Conservation (phyloP, 2,888 invertebrate species). For the Trichogramma dendrolimi region DNA sequence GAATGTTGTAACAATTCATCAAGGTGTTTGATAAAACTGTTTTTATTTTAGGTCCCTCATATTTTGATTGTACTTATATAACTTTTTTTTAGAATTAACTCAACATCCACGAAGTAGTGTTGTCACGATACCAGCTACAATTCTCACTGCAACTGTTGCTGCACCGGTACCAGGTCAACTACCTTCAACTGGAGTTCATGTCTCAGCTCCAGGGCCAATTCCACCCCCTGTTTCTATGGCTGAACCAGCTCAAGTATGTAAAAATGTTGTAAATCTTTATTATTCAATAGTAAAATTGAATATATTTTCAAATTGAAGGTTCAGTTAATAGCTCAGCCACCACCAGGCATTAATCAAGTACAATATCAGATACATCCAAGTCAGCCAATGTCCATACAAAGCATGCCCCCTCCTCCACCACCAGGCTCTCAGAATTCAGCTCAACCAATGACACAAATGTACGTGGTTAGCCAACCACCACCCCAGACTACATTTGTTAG, state of each 20-base stretch:
- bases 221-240: slow-evolving; percentile 35
- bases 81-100: slow-evolving; percentile 43
- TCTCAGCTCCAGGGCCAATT: slow-evolving; percentile 49
- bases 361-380: slow-evolving; percentile 50
- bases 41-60: background rate
- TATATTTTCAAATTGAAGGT: slow-evolving; percentile 31
- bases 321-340: slow-evolving; percentile 50
- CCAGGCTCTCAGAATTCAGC: slow-evolving; percentile 46
- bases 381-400: slow-evolving; percentile 47
- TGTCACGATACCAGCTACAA: slow-evolving; percentile 48
- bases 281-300: background rate
- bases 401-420: slow-evolving; percentile 38
- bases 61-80: background rate
- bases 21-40: slow-evolving; percentile 37
- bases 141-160: slow-evolving; percentile 48
- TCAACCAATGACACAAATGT: slow-evolving; percentile 49
- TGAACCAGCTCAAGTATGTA: slow-evolving; percentile 46
- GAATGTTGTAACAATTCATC: slow-evolving; percentile 51
- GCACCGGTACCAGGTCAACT: slow-evolving; percentile 44
- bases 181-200: slow-evolving; percentile 50
- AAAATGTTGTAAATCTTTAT: background rate
- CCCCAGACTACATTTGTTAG: slow-evolving; percentile 44
- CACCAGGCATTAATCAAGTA: slow-evolving; percentile 49
- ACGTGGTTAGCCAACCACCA: slow-evolving; percentile 50
- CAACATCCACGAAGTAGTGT: slow-evolving; percentile 49